phyloP scores from a whole-genome alignment of 1,140 invertebrate genomes.

The Meloidogyne floridensis region DNA sequence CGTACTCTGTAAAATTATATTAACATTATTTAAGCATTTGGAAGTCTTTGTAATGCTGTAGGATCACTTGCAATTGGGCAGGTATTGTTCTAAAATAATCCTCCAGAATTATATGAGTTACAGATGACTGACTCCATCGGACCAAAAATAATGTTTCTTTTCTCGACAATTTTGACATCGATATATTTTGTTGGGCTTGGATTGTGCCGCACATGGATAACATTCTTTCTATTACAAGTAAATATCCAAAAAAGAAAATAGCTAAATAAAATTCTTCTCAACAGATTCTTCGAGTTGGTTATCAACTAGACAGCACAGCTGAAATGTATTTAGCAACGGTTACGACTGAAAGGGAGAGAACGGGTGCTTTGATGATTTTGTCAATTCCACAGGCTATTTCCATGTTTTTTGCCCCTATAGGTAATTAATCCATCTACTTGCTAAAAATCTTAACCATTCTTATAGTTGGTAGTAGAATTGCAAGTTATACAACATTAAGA shows the following conservation, averaged over 20 bases:
- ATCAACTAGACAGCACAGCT: slow-evolving; percentile 62
- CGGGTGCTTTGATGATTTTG: slow-evolving; percentile 60
- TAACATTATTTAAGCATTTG: slow-evolving; percentile 48
- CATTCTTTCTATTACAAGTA: slow-evolving; percentile 63
- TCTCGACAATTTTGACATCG: slow-evolving; percentile 62
- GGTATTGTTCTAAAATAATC: slow-evolving; percentile 15
- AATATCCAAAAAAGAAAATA: neutral
- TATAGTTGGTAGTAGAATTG: slow-evolving; percentile 54
- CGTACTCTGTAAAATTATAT: neutral
- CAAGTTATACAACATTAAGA: slow-evolving; percentile 59
- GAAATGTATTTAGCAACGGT: slow-evolving; percentile 65
- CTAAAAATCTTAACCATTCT: slow-evolving; percentile 19
- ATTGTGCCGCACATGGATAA: slow-evolving; percentile 53
- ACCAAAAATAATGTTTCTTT: slow-evolving; percentile 62
- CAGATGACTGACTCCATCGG: slow-evolving; percentile 60
- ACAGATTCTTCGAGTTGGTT: slow-evolving; percentile 60
- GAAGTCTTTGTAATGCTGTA: slow-evolving; percentile 60
- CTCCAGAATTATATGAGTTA: neutral
- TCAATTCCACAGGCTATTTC: slow-evolving; percentile 62
- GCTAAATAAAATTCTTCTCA: neutral
- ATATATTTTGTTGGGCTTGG: slow-evolving; percentile 61
- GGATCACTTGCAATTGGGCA: slow-evolving; percentile 61
- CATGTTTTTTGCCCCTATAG: slow-evolving; percentile 59
- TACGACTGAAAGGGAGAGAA: slow-evolving; percentile 63
- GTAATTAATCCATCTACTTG: neutral